Evolutionary conservation across 2,888 invertebrate species (phyloP).

Genomic region (Zonitis immaculata): DNA sequence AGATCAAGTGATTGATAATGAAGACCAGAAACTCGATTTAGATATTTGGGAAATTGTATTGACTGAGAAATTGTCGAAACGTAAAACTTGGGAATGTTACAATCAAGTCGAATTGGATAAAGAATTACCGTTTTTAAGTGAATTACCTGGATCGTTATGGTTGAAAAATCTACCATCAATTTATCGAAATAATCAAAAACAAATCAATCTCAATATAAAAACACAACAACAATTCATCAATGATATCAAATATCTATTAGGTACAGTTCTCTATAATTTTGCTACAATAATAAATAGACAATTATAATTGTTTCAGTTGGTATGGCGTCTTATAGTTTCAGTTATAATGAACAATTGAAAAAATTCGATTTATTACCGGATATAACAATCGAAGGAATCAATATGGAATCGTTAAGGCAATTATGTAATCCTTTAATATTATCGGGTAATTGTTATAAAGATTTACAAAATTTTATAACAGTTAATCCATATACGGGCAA

Average conservation of each 20-base stretch:
- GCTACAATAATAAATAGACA: too few relatives aligned
- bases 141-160: slow-evolving; percentile 39
- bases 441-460: slow-evolving; percentile 41
- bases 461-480: slow-evolving; percentile 37
- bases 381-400: slow-evolving; percentile 38
- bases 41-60: slow-evolving; percentile 41
- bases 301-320: slow-evolving; percentile 45
- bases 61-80: slow-evolving; percentile 27
- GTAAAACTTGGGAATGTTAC: slow-evolving; percentile 43
- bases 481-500: slow-evolving; percentile 34
- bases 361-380: slow-evolving; percentile 35
- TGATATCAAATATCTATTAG: slow-evolving; percentile 40
- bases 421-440: slow-evolving; percentile 40
- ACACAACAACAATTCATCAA: slow-evolving; percentile 34
- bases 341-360: slow-evolving; percentile 28
- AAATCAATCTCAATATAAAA: slow-evolving; percentile 27
- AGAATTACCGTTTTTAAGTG: slow-evolving; percentile 43
- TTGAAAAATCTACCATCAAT: slow-evolving; percentile 38
- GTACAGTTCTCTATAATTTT: too few relatives aligned
- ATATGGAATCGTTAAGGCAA: slow-evolving; percentile 32
- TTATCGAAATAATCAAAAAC: slow-evolving; percentile 18
- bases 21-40: neutral
- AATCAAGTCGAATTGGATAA: slow-evolving; percentile 39
- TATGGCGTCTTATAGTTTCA: slow-evolving; percentile 41
- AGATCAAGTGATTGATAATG: neutral